Conservation (phyloP, 2,888 invertebrate genomes). For the Apotomis capreana region DNA sequence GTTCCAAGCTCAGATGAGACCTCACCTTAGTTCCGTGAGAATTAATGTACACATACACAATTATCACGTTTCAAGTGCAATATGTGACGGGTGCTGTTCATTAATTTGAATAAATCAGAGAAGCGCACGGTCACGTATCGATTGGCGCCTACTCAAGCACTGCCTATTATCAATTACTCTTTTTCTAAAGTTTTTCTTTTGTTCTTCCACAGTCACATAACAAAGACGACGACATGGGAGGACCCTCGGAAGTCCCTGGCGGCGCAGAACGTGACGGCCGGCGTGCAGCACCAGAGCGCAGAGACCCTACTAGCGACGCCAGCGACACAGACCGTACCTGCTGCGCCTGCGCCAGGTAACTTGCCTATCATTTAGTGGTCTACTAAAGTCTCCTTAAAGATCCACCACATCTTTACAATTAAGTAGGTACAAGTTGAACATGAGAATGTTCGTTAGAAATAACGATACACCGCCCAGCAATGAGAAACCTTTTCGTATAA, state of each 20-base stretch:
- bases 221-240: constrained; percentile 95
- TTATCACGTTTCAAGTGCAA: too few relatives aligned
- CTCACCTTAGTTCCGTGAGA: too few relatives aligned
- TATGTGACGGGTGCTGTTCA: too few relatives aligned
- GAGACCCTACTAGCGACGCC: constrained; percentile 73
- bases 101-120: not conserved
- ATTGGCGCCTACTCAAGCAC: not conserved
- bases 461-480: too few relatives aligned
- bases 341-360: constrained; percentile 66
- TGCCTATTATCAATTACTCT: not conserved
- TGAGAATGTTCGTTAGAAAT: too few relatives aligned
- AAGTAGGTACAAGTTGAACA: too few relatives aligned
- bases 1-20: too few relatives aligned
- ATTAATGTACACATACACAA: too few relatives aligned
- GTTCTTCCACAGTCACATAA: constrained; percentile 88
- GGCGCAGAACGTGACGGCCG: constrained; percentile 81
- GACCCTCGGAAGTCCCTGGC: constrained; percentile 93
- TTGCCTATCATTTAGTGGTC: not conserved
- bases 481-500: too few relatives aligned
- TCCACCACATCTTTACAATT: too few relatives aligned
- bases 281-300: constrained; percentile 80
- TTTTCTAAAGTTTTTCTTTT: constrained; percentile 5
- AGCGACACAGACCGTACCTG: constrained; percentile 66
- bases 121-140: not conserved
- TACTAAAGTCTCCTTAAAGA: not conserved